phyloP scores from a whole-genome alignment of 2,113 vertebrate species.

The Guaruba guarouba region DNA sequence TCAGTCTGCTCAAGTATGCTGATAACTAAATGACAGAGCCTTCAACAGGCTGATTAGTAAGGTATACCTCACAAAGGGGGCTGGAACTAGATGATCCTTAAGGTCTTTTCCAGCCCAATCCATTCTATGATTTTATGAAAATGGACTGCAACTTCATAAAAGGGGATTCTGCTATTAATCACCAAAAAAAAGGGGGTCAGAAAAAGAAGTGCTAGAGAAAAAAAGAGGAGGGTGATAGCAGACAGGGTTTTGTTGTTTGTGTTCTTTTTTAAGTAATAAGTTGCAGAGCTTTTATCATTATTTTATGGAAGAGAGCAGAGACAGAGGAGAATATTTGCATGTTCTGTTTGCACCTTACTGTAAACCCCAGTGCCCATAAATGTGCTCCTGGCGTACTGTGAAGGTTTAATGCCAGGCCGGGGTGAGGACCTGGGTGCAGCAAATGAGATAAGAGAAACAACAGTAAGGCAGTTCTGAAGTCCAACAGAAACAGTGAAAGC shows the following conservation, averaged over 20 bases:
- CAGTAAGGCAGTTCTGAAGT: background rate
- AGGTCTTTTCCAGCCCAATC: background rate
- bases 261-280: background rate
- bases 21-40: background rate
- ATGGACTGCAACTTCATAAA: background rate
- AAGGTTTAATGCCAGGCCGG: background rate
- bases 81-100: background rate
- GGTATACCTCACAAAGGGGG: background rate
- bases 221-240: background rate
- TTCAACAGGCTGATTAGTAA: background rate
- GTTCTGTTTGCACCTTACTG: background rate
- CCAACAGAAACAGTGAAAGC: background rate
- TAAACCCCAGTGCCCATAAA: background rate
- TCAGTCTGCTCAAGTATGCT: background rate
- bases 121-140: background rate
- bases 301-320: background rate
- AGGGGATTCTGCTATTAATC: background rate
- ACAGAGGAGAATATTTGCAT: background rate
- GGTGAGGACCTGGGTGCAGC: background rate
- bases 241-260: background rate
- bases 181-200: background rate
- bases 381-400: background rate
- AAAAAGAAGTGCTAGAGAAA: fast-evolving
- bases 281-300: background rate
- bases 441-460: background rate